Evolutionary conservation across 1,140 invertebrate species (phyloP), one percentile per base, ranked within the genome.

Genomic region (Adelges cooleyi): DNA sequence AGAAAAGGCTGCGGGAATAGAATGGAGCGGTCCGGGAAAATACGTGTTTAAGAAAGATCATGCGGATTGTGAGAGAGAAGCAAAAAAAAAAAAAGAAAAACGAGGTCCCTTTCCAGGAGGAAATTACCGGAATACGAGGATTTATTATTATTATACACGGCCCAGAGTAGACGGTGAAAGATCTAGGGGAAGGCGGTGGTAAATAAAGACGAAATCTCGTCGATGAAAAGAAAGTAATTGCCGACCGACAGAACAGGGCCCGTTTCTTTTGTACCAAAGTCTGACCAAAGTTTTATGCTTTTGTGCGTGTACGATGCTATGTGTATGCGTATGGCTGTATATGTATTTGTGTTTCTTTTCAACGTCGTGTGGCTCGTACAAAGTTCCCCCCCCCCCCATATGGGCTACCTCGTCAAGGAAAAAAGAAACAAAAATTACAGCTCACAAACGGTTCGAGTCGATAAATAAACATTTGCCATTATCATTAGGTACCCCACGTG

Each of bases 171-270:
- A 15, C 18, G 53, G 36, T n/a, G 17, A 10, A 1, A 4, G 1
- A 20, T 17, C 17, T 2, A 33, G 29, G n/a, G n/a, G n/a, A n/a
- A 22, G 18, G 18, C 5, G 38, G 18, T 27, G 23, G 53, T 56
- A 56, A 56, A 56, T 56, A 56, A 56, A 56, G 36, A 56, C 53
- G 53, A 56, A 56, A 56, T 56, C 53, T 44, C 22, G 53, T 44
- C 53, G 53, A 56, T 56, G 53, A 56, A 56, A 56, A 56, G 53
- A 56, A 56, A 56, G 53, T 56, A 56, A 56, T 56, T 56, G 53
- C 53, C 53, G 53, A 17, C 53, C 36, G 53, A n/a, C 15, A 40
- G 29, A 33, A 20, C 53, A 20, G 22, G 29, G 33, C 52, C 22
- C 13, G 38, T 44, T n/a, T 56, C 53, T 56, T 56, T 56, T 56